Evolutionary conservation across 2,797 vertebrate species (phyloP), one percentile per base, ranked within the genome.

Genomic region (Philypnodon macrostomus): DNA sequence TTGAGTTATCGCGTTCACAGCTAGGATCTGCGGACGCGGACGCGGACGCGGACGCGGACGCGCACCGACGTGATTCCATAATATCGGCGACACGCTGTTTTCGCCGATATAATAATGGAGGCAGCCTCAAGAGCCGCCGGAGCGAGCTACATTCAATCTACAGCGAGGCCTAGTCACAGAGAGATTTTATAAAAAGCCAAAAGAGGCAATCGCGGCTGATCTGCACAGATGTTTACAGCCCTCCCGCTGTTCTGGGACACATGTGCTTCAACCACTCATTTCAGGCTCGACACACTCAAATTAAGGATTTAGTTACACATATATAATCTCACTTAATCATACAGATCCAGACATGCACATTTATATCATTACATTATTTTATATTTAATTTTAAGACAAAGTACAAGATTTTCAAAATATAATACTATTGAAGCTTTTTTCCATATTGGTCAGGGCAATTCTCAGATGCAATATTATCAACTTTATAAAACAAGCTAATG

Each of bases 61-160:
- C n/a, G n/a, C n/a, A n/a, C n/a, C n/a, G n/a, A n/a, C n/a, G n/a
- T n/a, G n/a, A n/a, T n/a, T n/a, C n/a, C n/a, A n/a, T n/a, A n/a
- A n/a, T n/a, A n/a, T n/a, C n/a, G n/a, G n/a, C n/a, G n/a, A 55
- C 21, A 54, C 62, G 62, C 60, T 62, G 71, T 77, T 77, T 77
- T 81, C 72, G 54, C 66, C 73, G 39, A 87, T 87, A 87, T 85
- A 86, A 86, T 83, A 86, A 84, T 76, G 34, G 63, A 86, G 56
- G 57, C 26, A 30, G 41, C 7, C 26, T 29, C 55, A 66, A n/a
- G n/a, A n/a, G n/a, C n/a, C n/a, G 54, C 51, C 21, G 36, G 53
- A 38, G 39, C 26, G 62, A 63, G 50, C 36, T 50, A 33, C 45
- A 70, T 19, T 15, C 19, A 8, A 14, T 14, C 2, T 29, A 39